These are phyloP conservation scores for Crotalus helleri DNA, from an alignment of 2,113 vertebrate genomes.

Conservation along the genomic window DNA sequence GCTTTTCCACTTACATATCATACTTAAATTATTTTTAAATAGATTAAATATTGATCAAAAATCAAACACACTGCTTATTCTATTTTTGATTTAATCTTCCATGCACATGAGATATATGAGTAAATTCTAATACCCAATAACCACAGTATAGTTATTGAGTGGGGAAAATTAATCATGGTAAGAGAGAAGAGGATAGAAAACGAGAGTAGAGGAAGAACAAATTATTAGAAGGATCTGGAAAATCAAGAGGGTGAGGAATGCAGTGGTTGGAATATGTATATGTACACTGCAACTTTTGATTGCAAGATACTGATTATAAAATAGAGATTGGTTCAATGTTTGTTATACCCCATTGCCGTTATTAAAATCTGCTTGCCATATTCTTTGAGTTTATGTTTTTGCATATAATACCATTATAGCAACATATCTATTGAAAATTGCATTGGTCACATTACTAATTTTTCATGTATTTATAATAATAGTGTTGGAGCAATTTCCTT, in stretches of 20 bases:
- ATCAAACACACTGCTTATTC: neutral
- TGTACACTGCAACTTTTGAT: neutral
- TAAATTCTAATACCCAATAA: neutral
- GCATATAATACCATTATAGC: neutral
- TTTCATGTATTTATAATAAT: neutral
- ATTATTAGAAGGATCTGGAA: neutral
- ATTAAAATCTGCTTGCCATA: neutral
- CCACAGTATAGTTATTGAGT: neutral
- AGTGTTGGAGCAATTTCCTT: neutral
- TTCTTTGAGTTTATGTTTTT: neutral
- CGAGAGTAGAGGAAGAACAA: neutral
- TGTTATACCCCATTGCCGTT: neutral
- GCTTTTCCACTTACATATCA: neutral
- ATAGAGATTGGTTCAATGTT: neutral
- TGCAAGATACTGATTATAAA: neutral
- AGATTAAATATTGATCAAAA: neutral
- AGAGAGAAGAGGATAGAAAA: neutral
- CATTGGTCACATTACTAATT: neutral
- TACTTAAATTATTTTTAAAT: neutral
- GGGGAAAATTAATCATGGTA: neutral
- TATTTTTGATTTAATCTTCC: neutral
- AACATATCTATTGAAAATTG: neutral
- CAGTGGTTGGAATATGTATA: neutral
- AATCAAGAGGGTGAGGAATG: neutral
- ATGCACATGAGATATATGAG: neutral